phyloP scores from a whole-genome alignment of 2,888 invertebrate genomes.

The Crioceris asparagi region DNA sequence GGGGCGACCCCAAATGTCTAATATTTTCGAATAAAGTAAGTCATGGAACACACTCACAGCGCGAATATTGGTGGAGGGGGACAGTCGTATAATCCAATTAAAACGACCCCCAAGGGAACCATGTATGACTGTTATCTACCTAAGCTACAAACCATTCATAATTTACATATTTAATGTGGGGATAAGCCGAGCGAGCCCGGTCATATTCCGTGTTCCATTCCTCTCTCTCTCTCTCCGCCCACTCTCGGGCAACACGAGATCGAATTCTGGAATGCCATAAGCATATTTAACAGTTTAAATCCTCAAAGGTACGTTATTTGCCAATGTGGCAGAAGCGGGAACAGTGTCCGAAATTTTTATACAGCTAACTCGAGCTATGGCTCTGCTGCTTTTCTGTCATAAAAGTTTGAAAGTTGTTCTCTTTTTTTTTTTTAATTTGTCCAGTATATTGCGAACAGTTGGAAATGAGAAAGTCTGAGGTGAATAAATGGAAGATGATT shows the following conservation, averaged over 20 bases:
- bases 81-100: slow-evolving; percentile 37
- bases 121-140: slow-evolving; percentile 35
- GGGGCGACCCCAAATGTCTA: not conserved
- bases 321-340: too few species aligned
- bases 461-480: too few species aligned
- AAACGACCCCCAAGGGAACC: slow-evolving; percentile 33
- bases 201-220: slow-evolving; percentile 10
- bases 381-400: too few species aligned
- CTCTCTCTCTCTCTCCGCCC: slow-evolving; percentile 8
- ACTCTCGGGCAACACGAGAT: slow-evolving; percentile 13
- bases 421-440: too few species aligned
- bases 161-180: slow-evolving; percentile 34
- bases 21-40: slow-evolving; percentile 1
- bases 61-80: slow-evolving; percentile 14
- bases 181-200: slow-evolving; percentile 17
- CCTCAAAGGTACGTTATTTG: slow-evolving; percentile 20
- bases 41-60: not conserved
- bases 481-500: too few species aligned
- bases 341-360: too few species aligned
- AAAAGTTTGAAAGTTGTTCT: too few species aligned
- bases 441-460: too few species aligned
- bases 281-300: slow-evolving; percentile 25
- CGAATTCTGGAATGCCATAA: slow-evolving; percentile 18
- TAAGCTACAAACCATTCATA: slow-evolving; percentile 34
- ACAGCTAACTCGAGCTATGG: too few species aligned